phyloP scores from a whole-genome alignment of 2,888 invertebrate species.

The Tachina lurida region DNA sequence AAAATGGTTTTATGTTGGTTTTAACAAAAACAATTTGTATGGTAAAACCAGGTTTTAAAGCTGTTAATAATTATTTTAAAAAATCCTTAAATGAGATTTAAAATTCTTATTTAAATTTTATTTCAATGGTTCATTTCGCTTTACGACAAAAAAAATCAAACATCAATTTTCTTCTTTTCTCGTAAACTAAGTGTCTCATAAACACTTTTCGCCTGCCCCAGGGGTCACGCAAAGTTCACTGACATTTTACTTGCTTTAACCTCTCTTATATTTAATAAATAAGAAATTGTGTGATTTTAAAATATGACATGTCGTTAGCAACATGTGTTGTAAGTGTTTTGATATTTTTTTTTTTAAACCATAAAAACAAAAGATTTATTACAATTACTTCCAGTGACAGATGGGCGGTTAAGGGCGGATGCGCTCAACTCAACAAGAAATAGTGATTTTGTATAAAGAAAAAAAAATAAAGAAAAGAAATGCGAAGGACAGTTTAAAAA shows the following conservation, averaged over 20 bases:
- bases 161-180: neutral
- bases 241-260: constrained; percentile 4
- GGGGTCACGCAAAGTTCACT: constrained; percentile 13
- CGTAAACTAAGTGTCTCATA: neutral
- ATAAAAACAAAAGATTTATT: constrained; percentile 31
- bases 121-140: too few relatives aligned
- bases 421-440: neutral
- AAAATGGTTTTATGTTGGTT: too few relatives aligned
- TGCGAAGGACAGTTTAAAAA: too few relatives aligned
- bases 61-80: too few relatives aligned
- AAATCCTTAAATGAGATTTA: too few relatives aligned
- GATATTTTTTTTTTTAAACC: neutral
- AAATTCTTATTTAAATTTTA: neutral
- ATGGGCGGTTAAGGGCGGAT: constrained; percentile 31
- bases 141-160: too few relatives aligned
- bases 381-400: constrained; percentile 44
- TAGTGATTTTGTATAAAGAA: neutral
- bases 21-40: too few relatives aligned
- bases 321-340: neutral
- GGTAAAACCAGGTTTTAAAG: too few relatives aligned
- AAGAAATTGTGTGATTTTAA: constrained; percentile 22
- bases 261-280: neutral
- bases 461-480: too few relatives aligned
- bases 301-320: constrained; percentile 36
- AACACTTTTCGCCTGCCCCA: neutral